phyloP scores from a whole-genome alignment of 1,140 invertebrate species.

The Drosophila arizonae region DNA sequence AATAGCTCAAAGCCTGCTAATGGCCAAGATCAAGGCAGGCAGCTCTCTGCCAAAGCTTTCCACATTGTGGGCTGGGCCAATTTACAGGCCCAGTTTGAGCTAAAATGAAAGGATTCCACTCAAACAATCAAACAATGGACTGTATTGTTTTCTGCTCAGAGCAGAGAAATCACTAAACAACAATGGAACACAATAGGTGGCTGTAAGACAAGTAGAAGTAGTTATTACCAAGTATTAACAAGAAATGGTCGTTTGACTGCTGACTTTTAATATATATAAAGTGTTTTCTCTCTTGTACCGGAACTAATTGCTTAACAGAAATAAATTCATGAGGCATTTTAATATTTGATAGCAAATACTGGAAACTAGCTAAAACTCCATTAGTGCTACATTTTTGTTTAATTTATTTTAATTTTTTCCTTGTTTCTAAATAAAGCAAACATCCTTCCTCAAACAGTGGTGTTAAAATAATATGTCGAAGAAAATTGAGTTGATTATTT shows the following conservation, averaged over 20 bases:
- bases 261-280: neutral
- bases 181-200: slow-evolving; percentile 31
- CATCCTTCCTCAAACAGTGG: neutral
- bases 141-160: slow-evolving; percentile 59
- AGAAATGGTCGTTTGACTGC: neutral
- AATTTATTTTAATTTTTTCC: too few species aligned
- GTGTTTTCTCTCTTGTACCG: neutral
- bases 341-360: too few species aligned
- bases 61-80: slow-evolving; percentile 13
- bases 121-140: slow-evolving; percentile 55
- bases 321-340: too few species aligned
- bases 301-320: neutral
- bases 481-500: slow-evolving; percentile 10
- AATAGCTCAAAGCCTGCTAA: slow-evolving; percentile 15
- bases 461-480: neutral
- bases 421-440: neutral
- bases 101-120: slow-evolving; percentile 48
- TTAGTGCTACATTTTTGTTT: too few species aligned
- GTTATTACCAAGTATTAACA: neutral
- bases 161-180: slow-evolving; percentile 16
- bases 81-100: slow-evolving; percentile 48
- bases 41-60: slow-evolving; percentile 2
- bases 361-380: too few species aligned
- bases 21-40: slow-evolving; percentile 51
- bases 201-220: neutral